Evolutionary conservation across 2,797 vertebrate species (phyloP), one percentile per base, ranked within the genome.

Genomic region (Meriones psammophilus): DNA sequence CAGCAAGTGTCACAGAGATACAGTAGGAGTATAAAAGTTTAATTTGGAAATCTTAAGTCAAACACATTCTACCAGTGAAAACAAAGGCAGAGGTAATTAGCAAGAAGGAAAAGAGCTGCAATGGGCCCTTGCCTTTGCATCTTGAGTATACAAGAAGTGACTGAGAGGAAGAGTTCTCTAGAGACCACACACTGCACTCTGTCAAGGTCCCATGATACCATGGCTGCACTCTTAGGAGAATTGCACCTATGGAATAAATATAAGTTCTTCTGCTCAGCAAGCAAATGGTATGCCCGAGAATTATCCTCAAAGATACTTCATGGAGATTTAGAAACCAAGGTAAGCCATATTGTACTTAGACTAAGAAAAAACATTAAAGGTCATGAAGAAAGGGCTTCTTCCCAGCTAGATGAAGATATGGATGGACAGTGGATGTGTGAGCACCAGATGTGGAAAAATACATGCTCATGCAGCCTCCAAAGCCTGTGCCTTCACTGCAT

Each of bases 271-370:
- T 73, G 8, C 20, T 87, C 22, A 69, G 2, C 20, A 69, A 76
- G 18, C 33, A 91, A 54, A 50, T 64, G 20, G 12, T 15, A n/a
- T 71, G 36, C 0, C 26, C 20, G 6, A 73, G 79, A 74, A 84
- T 93, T 20, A 68, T 28, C 1, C 2, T 3, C 62, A 58, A 20
- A 10, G 5, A 24, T 13, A 4, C 80, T 94, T 92, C 24, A 22
- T 64, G 87, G 89, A 62, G 30, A 54, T 33, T 66, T 88, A 68
- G n/a, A 87, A 71, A 93, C 3, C 12, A 62, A 89, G 76, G 76
- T 97, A 95, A 95, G 90, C 88, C 46, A 77, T 81, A 54, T 46
- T 6, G 68, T 77, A 78, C 39, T 39, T 39, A 39, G 10, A 13
- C 73, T 88, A 46, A 76, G 60, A 64, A 79, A 94, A 87, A 64